Evolutionary conservation across 2,888 invertebrate genomes (phyloP).

Genomic region (Phaonia tiefii): DNA sequence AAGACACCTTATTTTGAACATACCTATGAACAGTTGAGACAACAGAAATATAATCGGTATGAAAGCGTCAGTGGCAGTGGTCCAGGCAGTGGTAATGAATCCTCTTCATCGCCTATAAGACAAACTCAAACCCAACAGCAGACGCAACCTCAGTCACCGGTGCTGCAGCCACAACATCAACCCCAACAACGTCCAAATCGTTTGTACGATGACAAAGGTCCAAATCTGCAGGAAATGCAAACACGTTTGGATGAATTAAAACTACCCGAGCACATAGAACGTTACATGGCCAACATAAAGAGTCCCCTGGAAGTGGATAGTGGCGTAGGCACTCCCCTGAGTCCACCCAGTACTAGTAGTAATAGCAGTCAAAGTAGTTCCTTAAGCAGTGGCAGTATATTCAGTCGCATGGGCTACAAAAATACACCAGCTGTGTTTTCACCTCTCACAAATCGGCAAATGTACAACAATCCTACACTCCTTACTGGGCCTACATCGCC

Average conservation of each 20-base stretch:
- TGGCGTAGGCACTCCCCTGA: conserved; percentile 85
- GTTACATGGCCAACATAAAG: conserved; percentile 76
- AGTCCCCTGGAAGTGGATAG: conserved; percentile 82
- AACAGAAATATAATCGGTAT: conserved; percentile 81
- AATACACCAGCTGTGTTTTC: conserved; percentile 75
- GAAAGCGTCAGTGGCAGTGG: conserved; percentile 81
- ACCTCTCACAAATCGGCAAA: conserved; percentile 73
- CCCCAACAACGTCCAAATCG: conserved; percentile 80
- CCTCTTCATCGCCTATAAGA: conserved; percentile 71
- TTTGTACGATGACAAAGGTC: conserved; percentile 71
- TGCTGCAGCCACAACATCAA: conserved; percentile 3
- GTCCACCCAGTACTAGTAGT: conserved; percentile 81
- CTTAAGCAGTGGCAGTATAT: conserved; percentile 73
- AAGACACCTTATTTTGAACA: conserved; percentile 85
- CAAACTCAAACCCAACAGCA: neutral
- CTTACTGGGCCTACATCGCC: conserved; percentile 32
- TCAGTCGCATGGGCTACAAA: conserved; percentile 78
- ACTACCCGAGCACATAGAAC: conserved; percentile 78
- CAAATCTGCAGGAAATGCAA: conserved; percentile 71
- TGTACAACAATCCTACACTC: conserved; percentile 51
- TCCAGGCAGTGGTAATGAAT: conserved; percentile 78
- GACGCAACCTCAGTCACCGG: neutral
- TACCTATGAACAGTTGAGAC: conserved; percentile 86
- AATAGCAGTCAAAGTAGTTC: conserved; percentile 70
- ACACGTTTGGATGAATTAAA: conserved; percentile 76